phyloP scores from a whole-genome alignment of 1,140 invertebrate genomes.

The Episyrphus balteatus region DNA sequence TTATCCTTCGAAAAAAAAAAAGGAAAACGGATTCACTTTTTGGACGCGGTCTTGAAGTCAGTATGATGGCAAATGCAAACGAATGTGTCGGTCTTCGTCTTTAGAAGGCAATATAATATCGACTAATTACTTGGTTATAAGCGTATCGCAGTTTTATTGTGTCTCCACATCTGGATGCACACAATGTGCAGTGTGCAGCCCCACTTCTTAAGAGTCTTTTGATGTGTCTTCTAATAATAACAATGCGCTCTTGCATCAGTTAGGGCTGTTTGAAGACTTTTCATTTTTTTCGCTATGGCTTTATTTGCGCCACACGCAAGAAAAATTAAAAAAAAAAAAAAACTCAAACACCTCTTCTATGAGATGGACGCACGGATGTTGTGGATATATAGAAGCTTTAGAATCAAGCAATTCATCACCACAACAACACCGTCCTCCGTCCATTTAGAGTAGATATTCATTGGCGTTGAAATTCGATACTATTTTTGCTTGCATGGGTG shows the following conservation, averaged over 20 bases:
- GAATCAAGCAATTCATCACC: too few species aligned
- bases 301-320: slow-evolving; percentile 3
- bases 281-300: neutral
- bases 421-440: too few species aligned
- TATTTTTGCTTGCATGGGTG: too few species aligned
- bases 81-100: neutral
- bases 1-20: too few species aligned
- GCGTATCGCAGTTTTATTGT: slow-evolving; percentile 37
- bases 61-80: neutral
- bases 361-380: neutral
- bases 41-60: too few species aligned
- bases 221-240: neutral
- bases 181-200: slow-evolving; percentile 6
- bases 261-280: too few species aligned
- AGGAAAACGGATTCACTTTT: too few species aligned
- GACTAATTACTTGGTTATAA: slow-evolving; percentile 31
- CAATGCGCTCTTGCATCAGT: neutral
- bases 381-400: too few species aligned
- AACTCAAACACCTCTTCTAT: neutral
- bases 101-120: slow-evolving; percentile 13
- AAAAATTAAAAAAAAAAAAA: neutral
- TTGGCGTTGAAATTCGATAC: too few species aligned
- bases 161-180: slow-evolving; percentile 5
- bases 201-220: slow-evolving; percentile 5
- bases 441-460: too few species aligned